Percentiles rank a stretch among this genome's conserved stretches.
Conservation (phyloP, 2,888 invertebrate genomes). For the Pyrocoelia pectoralis region DNA sequence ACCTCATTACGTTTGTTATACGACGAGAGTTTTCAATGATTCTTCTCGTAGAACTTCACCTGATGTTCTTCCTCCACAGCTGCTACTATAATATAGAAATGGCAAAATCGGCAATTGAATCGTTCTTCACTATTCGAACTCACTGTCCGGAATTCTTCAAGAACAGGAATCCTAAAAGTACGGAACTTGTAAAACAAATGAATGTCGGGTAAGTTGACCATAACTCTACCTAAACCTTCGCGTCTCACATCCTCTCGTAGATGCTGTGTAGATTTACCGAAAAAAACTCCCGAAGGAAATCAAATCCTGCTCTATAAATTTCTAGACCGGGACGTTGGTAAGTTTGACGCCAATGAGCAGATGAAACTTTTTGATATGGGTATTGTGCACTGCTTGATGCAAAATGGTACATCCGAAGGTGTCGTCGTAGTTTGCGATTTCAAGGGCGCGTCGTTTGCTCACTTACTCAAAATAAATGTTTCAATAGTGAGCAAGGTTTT, state of each 20-base stretch:
- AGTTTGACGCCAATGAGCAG: slow-evolving; percentile 64
- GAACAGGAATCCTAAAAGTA: slow-evolving; percentile 64
- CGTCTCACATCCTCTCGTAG: slow-evolving; percentile 14
- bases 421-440: slow-evolving; percentile 70
- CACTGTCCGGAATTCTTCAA: slow-evolving; percentile 69
- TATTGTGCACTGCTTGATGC: slow-evolving; percentile 66
- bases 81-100: slow-evolving; percentile 7
- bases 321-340: slow-evolving; percentile 66
- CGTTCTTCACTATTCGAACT: slow-evolving; percentile 68
- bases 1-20: no score
- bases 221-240: no score
- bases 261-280: slow-evolving; percentile 33
- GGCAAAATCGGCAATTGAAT: slow-evolving; percentile 50
- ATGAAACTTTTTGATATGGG: slow-evolving; percentile 67
- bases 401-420: slow-evolving; percentile 64
- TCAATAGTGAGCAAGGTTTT: slow-evolving; percentile 71
- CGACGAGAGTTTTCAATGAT: no score
- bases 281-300: slow-evolving; percentile 47
- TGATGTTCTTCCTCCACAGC: slow-evolving; percentile 8
- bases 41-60: slow-evolving; percentile 10
- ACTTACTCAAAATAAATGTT: slow-evolving; percentile 68
- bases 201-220: slow-evolving; percentile 43
- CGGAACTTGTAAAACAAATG: slow-evolving; percentile 58
- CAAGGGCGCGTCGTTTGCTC: slow-evolving; percentile 66
- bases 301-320: slow-evolving; percentile 48